These are phyloP conservation scores for Heliconius hermathena DNA, from an alignment of 1,140 invertebrate species.

Conservation along the genomic window DNA sequence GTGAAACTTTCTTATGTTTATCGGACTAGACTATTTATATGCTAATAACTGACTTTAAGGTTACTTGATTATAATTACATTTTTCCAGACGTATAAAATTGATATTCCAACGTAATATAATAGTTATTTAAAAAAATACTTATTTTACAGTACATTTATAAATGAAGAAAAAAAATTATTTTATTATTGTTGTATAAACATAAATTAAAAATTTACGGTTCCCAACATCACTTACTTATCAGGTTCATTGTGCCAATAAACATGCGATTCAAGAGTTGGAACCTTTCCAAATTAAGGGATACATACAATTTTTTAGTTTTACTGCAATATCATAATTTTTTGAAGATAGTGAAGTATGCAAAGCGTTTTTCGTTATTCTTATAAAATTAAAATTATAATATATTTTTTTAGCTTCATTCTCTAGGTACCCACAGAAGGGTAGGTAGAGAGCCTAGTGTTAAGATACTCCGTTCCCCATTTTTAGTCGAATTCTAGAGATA, in stretches of 20 bases:
- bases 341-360: background rate
- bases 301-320: background rate
- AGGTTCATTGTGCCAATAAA: conserved; percentile 40
- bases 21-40: too few species aligned
- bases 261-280: conserved; percentile 40
- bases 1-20: too few species aligned
- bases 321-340: conserved; percentile 4
- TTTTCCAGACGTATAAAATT: too few species aligned
- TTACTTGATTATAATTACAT: too few species aligned
- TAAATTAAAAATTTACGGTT: conserved; percentile 16
- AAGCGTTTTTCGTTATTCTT: background rate
- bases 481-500: too few species aligned
- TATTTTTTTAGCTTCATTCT: too few species aligned
- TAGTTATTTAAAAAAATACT: too few species aligned
- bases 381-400: background rate
- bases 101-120: too few species aligned
- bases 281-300: conserved; percentile 35
- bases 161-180: background rate
- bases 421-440: too few species aligned
- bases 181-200: conserved; percentile 13
- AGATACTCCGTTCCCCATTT: too few species aligned
- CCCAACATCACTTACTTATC: conserved; percentile 36
- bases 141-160: background rate
- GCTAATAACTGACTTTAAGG: too few species aligned
- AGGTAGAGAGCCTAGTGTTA: too few species aligned